Percentiles rank a stretch among this genome's conserved stretches.
Conservation (phyloP, 2,888 invertebrate species). For the Atherix ibis region DNA sequence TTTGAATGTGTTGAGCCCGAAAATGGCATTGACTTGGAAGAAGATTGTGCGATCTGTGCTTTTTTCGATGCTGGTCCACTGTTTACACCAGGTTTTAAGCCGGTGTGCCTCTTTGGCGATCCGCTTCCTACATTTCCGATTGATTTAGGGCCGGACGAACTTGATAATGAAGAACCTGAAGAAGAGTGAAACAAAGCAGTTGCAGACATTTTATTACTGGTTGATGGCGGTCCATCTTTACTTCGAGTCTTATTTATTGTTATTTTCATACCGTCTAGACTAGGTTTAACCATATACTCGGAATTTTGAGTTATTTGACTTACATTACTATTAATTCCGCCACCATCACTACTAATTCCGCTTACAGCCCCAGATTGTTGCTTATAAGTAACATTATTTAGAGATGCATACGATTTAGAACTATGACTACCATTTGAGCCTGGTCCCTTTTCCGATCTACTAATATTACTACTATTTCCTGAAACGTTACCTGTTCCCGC, state of each 20-base stretch:
- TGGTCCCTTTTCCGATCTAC: background rate
- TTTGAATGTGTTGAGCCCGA: conserved; percentile 1
- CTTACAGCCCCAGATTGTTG: too few relatives aligned
- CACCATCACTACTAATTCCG: conserved; percentile 31
- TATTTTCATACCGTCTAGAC: conserved; percentile 72
- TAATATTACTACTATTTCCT: too few relatives aligned
- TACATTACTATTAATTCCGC: conserved; percentile 10
- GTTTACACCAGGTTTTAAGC: conserved; percentile 69
- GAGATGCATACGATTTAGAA: background rate
- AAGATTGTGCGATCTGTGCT: conserved; percentile 8
- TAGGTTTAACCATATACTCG: conserved; percentile 80
- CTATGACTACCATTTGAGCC: background rate
- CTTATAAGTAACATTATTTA: background rate
- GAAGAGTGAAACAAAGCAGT: conserved; percentile 26
- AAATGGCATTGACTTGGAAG: background rate
- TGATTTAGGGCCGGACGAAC: conserved; percentile 29
- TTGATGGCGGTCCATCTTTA: conserved; percentile 44
- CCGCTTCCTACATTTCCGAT: conserved; percentile 36
- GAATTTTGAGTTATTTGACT: conserved; percentile 41
- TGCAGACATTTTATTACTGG: conserved; percentile 10
- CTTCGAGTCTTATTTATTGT: conserved; percentile 79
- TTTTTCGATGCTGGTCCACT: conserved; percentile 78
- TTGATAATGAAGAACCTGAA: conserved; percentile 29
- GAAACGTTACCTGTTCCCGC: too few relatives aligned
- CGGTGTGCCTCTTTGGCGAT: conserved; percentile 67